A percentile compares a stretch with the other conserved stretches of the same genome.
Evolutionary conservation across 2,888 invertebrate genomes (phyloP).

Genomic region (Ferrisia virgata): DNA sequence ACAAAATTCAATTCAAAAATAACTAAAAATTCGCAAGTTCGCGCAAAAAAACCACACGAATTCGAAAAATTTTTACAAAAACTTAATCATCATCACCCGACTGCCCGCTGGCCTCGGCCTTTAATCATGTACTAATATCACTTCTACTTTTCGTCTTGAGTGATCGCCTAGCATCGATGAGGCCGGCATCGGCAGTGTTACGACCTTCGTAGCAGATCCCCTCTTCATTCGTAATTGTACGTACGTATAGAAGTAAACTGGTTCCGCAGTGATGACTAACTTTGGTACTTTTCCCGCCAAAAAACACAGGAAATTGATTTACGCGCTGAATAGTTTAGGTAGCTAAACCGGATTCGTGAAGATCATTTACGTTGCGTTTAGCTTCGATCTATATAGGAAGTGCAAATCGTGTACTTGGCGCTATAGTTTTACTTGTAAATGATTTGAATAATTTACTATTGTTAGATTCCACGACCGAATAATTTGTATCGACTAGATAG

Average conservation of each 20-base stretch:
- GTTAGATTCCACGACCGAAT: background rate
- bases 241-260: constrained; percentile 20
- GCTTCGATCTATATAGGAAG: constrained; percentile 4
- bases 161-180: constrained; percentile 42
- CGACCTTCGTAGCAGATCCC: constrained; percentile 42
- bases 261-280: constrained; percentile 44
- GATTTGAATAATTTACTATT: background rate
- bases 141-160: constrained; percentile 25
- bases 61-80: background rate
- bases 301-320: background rate
- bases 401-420: background rate
- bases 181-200: constrained; percentile 42
- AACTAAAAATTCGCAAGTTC: constrained; percentile 19
- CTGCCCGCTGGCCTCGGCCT: constrained; percentile 48
- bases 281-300: constrained; percentile 34
- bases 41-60: background rate
- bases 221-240: constrained; percentile 20
- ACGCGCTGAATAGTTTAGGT: background rate
- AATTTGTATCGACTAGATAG: background rate
- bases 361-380: background rate
- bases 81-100: constrained; percentile 44
- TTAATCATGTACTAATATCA: constrained; percentile 33
- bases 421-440: background rate
- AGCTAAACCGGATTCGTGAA: constrained; percentile 17
- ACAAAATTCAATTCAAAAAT: background rate